A percentile compares a stretch with the other conserved stretches of the same genome.
Evolutionary conservation across 1,140 invertebrate species (phyloP).

Genomic region (Lithobius niger): DNA sequence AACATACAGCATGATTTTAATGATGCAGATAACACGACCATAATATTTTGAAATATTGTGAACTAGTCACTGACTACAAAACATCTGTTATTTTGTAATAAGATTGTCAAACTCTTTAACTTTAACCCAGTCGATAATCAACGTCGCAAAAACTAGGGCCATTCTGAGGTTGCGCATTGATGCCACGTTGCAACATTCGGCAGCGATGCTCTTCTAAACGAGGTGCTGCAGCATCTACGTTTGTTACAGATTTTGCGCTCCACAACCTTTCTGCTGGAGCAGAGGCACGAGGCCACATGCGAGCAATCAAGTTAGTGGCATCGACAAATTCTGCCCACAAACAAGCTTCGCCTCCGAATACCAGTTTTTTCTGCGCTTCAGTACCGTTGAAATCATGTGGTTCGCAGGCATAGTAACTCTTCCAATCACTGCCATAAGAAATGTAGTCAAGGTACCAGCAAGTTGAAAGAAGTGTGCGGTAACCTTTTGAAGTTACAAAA

Average conservation of each 20-base stretch:
- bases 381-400: slow-evolving; percentile 31
- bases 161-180: slow-evolving; percentile 51
- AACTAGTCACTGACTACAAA: no score
- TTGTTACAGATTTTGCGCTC: slow-evolving; percentile 42
- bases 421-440: slow-evolving; percentile 35
- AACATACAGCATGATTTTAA: no score
- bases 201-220: slow-evolving; percentile 34
- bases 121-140: slow-evolving; percentile 6
- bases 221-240: slow-evolving; percentile 30
- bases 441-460: slow-evolving; percentile 42
- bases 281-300: slow-evolving; percentile 63
- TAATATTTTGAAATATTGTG: no score
- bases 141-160: slow-evolving; percentile 30
- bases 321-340: slow-evolving; percentile 85
- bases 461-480: slow-evolving; percentile 51
- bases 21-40: no score
- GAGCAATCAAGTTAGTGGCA: slow-evolving; percentile 41
- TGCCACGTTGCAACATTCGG: slow-evolving; percentile 56
- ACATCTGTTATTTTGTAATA: no score
- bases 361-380: slow-evolving; percentile 27
- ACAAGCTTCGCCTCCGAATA: slow-evolving; percentile 74
- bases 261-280: slow-evolving; percentile 76
- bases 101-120: neutral
- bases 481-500: slow-evolving; percentile 42
- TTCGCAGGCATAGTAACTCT: slow-evolving; percentile 34